A percentile compares a stretch with the other conserved stretches of the same genome.
Evolutionary conservation across 2,113 vertebrate genomes (phyloP).

Genomic region (Antigone vipio): DNA sequence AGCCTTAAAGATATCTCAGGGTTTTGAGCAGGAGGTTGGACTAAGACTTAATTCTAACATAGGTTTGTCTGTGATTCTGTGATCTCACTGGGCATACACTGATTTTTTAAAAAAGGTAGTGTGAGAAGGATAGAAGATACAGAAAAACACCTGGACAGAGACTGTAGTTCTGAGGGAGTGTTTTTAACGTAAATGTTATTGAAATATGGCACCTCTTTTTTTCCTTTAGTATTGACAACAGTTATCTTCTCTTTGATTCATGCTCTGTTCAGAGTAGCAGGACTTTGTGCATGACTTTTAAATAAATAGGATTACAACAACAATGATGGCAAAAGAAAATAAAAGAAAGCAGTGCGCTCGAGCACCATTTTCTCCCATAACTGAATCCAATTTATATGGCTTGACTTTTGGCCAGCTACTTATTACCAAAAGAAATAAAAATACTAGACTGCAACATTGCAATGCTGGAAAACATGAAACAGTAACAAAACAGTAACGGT

Average conservation of each 20-base stretch:
- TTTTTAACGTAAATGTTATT: not conserved
- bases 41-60: not conserved
- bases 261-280: not conserved
- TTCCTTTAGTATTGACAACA: not conserved
- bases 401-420: not conserved
- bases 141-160: not conserved
- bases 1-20: not conserved
- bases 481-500: not conserved
- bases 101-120: not conserved
- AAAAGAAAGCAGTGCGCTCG: not conserved
- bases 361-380: not conserved
- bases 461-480: not conserved
- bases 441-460: not conserved
- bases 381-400: not conserved
- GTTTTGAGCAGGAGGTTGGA: not conserved
- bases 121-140: fast-evolving
- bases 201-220: not conserved
- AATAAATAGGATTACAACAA: not conserved
- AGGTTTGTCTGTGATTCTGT: not conserved
- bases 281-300: not conserved
- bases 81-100: not conserved
- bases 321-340: not conserved
- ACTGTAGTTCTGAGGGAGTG: not conserved
- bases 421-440: not conserved
- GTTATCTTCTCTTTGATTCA: not conserved